Evolutionary conservation across 2,888 invertebrate species (phyloP), one percentile per base, ranked within the genome.

Genomic region (Xestia sexstrigata): DNA sequence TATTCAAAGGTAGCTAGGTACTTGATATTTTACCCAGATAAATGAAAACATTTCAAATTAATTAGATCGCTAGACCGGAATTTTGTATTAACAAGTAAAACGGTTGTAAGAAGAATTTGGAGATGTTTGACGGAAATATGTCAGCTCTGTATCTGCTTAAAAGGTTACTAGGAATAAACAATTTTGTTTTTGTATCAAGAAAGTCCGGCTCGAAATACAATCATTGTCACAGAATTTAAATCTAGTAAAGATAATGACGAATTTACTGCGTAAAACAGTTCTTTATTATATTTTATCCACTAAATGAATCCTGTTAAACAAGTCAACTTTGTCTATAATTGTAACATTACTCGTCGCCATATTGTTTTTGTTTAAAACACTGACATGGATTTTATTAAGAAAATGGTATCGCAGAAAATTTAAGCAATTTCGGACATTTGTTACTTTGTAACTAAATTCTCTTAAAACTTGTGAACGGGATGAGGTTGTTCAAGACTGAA

Each of bases 401-500:
- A 58, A 42, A 47, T 0, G 20, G 17, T 35, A 30, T 70, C 4
- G 20, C 30, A 49, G 13, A 23, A 17, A 6, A 80, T 73, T 35
- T 35, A 15, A 52, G 17, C 0, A 52, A 35, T 35, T 26, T 26
- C 26, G 23, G 45, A 0, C 20, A 45, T 23, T 42, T 52, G 58
- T 35, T 23, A 26, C 74, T 67, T 80, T 68, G 20, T 52, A 63
- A 69, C 20, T 63, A 68, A 35, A 73, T 30, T 73, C 23, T 66
- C 9, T 62, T 11, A 11, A 20, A 23, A 58, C 23, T 69, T 85
- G 85, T 87, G 88, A 88, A 87, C 82, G 86, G 87, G 87, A 82
- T 87, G 90, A 87, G 89, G 88, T 87, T 89, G 91, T 90, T 78
- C 85, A 92, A 92, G 92, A 91, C 92, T 92, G 92, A 92, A 90